A percentile compares a stretch with the other conserved stretches of the same genome.
Evolutionary conservation across 2,797 vertebrate genomes (phyloP).

Genomic region (Valencia hispanica): DNA sequence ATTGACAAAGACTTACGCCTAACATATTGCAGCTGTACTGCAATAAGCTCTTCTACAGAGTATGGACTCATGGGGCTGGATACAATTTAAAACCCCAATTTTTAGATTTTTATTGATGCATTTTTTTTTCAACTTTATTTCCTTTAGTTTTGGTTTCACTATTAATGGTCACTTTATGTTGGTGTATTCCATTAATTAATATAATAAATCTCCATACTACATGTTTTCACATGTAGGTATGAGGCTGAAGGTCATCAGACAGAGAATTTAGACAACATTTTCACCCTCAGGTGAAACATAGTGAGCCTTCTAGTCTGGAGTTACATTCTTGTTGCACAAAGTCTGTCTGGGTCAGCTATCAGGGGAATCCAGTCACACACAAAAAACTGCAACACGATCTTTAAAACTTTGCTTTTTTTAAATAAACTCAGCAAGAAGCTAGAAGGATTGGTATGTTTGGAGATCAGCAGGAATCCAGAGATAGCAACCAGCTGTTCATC

Average conservation of each 20-base stretch:
- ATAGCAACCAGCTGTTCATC: conserved; percentile 57
- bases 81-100: background rate
- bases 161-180: background rate
- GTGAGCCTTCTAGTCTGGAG: conserved; percentile 19
- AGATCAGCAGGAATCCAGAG: conserved; percentile 41
- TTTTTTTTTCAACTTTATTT: background rate
- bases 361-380: conserved; percentile 4
- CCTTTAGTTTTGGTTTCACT: background rate
- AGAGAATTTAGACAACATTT: conserved; percentile 26
- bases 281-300: conserved; percentile 24
- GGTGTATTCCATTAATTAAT: background rate
- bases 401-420: conserved; percentile 41
- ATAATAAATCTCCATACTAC: conserved; percentile 4
- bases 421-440: conserved; percentile 30
- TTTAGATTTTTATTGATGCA: background rate
- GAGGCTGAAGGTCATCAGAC: conserved; percentile 24
- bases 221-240: conserved; percentile 31
- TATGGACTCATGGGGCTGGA: background rate
- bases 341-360: conserved; percentile 35
- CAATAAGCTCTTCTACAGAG: background rate
- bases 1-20: background rate
- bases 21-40: background rate
- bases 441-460: conserved; percentile 17
- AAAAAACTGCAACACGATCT: conserved; percentile 31
- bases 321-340: conserved; percentile 14